Evolutionary conservation across 2,797 vertebrate species (phyloP).

Genomic region (Manis javanica): DNA sequence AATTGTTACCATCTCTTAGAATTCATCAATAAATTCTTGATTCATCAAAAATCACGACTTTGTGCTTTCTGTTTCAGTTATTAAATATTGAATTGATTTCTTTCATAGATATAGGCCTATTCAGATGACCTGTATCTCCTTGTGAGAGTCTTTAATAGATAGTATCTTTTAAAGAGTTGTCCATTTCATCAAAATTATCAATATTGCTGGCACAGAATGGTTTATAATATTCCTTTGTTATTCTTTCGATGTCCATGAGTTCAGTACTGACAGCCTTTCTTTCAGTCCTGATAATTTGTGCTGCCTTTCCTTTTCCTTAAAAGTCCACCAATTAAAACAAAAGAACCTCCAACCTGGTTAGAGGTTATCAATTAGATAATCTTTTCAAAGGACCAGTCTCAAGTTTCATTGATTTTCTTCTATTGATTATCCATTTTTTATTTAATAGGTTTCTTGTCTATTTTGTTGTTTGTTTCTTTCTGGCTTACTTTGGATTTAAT

Average conservation of each 20-base stretch:
- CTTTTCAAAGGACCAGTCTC: neutral
- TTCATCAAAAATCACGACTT: neutral
- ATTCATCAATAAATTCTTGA: neutral
- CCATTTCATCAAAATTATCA: neutral
- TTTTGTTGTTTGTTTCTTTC: neutral
- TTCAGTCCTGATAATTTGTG: neutral
- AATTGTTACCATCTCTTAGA: neutral
- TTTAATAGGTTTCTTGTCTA: neutral
- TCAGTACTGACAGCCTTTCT: neutral
- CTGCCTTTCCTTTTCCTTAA: neutral
- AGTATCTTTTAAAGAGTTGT: neutral
- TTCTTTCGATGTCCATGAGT: neutral
- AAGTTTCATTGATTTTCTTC: neutral
- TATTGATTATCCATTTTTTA: neutral
- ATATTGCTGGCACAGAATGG: neutral
- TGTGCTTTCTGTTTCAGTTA: neutral
- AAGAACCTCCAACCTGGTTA: neutral
- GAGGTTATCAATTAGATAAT: neutral
- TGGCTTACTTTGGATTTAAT: neutral
- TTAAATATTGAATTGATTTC: neutral
- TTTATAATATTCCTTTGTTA: neutral
- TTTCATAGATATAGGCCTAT: neutral
- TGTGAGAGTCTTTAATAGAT: neutral
- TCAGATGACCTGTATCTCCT: neutral
- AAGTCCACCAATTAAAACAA: no score